These are phyloP conservation scores for Puma concolor DNA, from an alignment of 2,113 vertebrate species.

Conservation along the genomic window DNA sequence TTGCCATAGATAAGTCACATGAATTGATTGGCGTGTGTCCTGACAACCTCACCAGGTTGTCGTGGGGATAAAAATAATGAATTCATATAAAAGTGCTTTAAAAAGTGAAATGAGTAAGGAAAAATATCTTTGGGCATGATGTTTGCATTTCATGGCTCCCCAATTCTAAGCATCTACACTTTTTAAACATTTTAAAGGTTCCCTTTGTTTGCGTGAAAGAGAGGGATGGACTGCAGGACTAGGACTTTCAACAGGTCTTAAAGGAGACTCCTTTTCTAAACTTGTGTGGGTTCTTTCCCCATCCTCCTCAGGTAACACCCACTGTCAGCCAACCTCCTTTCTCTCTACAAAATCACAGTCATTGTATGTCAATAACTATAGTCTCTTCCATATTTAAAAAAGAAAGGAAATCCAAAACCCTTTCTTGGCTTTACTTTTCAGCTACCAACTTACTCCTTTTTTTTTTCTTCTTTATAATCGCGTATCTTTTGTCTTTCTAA, in stretches of 20 bases:
- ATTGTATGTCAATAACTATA: background rate
- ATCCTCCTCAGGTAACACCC: background rate
- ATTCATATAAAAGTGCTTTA: background rate
- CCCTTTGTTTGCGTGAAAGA: background rate
- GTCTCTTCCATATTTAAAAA: background rate
- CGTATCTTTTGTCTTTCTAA: background rate
- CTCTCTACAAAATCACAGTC: background rate
- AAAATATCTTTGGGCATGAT: background rate
- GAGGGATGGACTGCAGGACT: background rate
- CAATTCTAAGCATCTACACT: background rate
- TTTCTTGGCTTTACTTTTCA: background rate
- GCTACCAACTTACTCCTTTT: background rate
- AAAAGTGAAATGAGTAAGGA: background rate
- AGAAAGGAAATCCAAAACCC: background rate
- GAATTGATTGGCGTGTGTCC: background rate
- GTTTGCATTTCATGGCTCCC: background rate
- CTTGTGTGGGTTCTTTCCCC: background rate
- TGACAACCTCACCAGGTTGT: background rate
- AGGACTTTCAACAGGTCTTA: background rate
- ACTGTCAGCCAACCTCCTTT: background rate
- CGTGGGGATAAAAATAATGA: background rate
- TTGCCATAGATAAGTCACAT: background rate
- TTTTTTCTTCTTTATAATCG: background rate
- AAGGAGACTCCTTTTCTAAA: background rate
- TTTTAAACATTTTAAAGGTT: background rate